Conservation (phyloP, 2,888 invertebrate species). For the Brachyptera putata region DNA sequence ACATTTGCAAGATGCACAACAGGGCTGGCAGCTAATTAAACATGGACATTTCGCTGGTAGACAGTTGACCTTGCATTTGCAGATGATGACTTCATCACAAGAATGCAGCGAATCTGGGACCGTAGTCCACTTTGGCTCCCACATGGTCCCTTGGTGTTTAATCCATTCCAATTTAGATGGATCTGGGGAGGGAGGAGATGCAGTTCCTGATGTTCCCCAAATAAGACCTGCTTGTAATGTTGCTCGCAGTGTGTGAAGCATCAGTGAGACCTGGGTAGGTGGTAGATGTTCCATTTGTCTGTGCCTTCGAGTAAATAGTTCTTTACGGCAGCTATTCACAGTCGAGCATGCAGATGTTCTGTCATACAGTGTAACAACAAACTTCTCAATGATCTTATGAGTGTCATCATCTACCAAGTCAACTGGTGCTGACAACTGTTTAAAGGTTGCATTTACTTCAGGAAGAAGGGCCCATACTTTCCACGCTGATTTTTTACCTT, state of each 20-base stretch:
- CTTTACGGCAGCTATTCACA: background rate
- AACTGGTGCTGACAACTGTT: background rate
- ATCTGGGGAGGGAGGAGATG: too few relatives aligned
- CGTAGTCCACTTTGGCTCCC: too few relatives aligned
- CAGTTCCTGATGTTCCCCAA: background rate
- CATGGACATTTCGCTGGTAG: too few relatives aligned
- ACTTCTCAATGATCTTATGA: background rate
- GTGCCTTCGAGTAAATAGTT: background rate
- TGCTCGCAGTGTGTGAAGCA: background rate
- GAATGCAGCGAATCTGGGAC: too few relatives aligned
- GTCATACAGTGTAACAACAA: background rate
- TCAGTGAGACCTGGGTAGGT: background rate
- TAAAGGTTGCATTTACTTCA: background rate
- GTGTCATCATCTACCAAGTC: background rate
- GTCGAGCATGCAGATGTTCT: background rate
- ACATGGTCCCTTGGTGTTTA: too few relatives aligned
- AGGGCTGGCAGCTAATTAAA: too few relatives aligned
- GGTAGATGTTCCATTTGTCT: background rate
- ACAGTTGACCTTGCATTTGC: too few relatives aligned
- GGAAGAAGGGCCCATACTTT: constrained; percentile 19
- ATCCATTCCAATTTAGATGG: too few relatives aligned
- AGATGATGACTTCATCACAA: too few relatives aligned
- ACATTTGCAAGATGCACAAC: too few relatives aligned
- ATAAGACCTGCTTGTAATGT: background rate
- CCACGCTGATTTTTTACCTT: constrained; percentile 28